These are phyloP conservation scores for Harpagoxenus sublaevis DNA, from an alignment of 2,888 invertebrate species.

Conservation along the genomic window DNA sequence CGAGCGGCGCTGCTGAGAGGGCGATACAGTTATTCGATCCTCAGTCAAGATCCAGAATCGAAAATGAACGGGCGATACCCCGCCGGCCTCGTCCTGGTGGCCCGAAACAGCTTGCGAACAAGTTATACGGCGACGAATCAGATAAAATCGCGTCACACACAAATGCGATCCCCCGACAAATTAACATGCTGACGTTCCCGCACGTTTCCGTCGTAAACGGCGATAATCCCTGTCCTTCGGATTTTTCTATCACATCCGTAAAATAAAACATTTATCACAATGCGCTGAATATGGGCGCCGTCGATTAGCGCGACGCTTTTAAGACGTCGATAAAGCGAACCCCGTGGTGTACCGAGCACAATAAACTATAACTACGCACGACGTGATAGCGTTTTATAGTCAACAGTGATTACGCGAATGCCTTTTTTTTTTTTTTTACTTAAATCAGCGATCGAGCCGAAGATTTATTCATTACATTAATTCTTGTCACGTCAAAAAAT, in stretches of 20 bases:
- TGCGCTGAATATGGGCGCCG: background rate
- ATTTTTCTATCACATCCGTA: conserved; percentile 35
- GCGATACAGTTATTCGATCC: conserved; percentile 34
- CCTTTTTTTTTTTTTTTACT: background rate
- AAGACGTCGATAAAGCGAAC: conserved; percentile 24
- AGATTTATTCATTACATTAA: background rate
- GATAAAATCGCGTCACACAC: background rate
- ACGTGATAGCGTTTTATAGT: conserved; percentile 18
- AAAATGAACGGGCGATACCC: background rate
- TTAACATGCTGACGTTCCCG: background rate
- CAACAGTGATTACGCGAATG: background rate
- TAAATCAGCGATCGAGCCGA: background rate
- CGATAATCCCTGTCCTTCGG: conserved; percentile 45
- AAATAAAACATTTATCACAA: conserved; percentile 39
- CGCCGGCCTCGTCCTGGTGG: background rate
- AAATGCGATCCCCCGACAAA: background rate
- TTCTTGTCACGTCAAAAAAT: background rate
- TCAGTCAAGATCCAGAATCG: background rate
- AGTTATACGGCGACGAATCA: background rate
- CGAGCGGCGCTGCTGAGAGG: conserved; percentile 47
- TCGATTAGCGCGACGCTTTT: conserved; percentile 42
- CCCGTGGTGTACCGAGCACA: background rate
- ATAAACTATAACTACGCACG: conserved; percentile 42
- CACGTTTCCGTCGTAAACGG: background rate
- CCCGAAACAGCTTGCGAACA: background rate